Evolutionary conservation across 2,113 vertebrate species (phyloP), one percentile per base, ranked within the genome.

Genomic region (Limanda limanda): DNA sequence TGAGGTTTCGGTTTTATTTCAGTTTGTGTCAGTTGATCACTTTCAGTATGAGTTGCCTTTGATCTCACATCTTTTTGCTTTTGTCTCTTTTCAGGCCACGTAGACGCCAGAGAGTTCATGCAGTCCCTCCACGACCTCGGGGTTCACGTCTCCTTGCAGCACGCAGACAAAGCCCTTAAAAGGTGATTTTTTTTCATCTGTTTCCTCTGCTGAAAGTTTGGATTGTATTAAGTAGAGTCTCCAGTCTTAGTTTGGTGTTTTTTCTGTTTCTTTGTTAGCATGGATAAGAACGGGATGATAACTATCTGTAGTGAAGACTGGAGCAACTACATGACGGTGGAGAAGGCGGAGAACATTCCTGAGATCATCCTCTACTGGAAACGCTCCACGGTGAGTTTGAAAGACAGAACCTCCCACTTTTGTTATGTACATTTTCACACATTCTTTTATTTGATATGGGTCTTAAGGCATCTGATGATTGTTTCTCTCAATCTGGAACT

Each of bases 321-420:
- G 98, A 92, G 97, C 71, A 96, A 96, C 81, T 96, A 96, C 80
- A 94, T 96, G 66, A 88, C 96, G 21, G 83, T 95, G 83, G 96
- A 98, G 60, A 95, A 96, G 0, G 94, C 95, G 0, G 97, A 98
- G 52, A 97, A 95, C 93, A 95, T 98, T 86, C 97, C 97, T 0
- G 98, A 99, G 94, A 99, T 99, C 93, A 98, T 99, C 86, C 94
- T 99, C 0, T 98, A 99, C 94, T 99, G 98, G 98, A 99, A 99
- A 88, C 98, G 96, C 89, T 99, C 97, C 55, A 98, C 97, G 90
- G 98, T 99, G 82, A 92, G 95, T 88, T 27, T 6, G 23, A 2
- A 11, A 1, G 0, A 61, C 9, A 40, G 15, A 45, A 74, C 27
- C 27, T 6, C 25, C 25, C 2, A 27, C 25, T 27, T 27, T 27